Evolutionary conservation across 2,113 vertebrate genomes (phyloP).

Genomic region (Mixornis gularis): DNA sequence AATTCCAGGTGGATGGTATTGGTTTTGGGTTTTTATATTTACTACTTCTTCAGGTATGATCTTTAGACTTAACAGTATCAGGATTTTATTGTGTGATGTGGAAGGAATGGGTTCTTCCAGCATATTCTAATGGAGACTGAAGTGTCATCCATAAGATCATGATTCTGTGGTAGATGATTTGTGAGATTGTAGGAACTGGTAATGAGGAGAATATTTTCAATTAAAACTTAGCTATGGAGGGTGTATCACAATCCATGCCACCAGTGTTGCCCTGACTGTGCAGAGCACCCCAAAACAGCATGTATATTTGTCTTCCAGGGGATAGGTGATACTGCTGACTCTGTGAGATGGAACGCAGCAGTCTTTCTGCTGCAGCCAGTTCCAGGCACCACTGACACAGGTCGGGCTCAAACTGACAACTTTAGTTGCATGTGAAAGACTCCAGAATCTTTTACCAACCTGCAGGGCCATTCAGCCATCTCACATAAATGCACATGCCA

Average conservation of each 20-base stretch:
- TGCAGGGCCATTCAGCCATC: constrained; percentile 12
- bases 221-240: background rate
- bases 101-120: background rate
- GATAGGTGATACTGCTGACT: accelerated
- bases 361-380: background rate
- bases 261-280: background rate
- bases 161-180: background rate
- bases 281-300: background rate
- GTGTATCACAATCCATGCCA: background rate
- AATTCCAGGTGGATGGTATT: background rate
- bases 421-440: constrained; percentile 3
- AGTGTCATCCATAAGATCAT: accelerated
- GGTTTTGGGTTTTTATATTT: background rate
- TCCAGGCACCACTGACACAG: background rate
- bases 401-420: accelerated
- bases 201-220: background rate
- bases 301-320: background rate
- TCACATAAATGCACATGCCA: background rate
- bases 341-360: background rate
- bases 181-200: background rate
- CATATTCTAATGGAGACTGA: background rate
- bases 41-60: background rate
- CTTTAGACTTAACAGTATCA: background rate
- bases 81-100: background rate
- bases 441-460: constrained; percentile 43